Evolutionary conservation across 2,888 invertebrate genomes (phyloP).

Genomic region (Fissipunctia ypsillon): DNA sequence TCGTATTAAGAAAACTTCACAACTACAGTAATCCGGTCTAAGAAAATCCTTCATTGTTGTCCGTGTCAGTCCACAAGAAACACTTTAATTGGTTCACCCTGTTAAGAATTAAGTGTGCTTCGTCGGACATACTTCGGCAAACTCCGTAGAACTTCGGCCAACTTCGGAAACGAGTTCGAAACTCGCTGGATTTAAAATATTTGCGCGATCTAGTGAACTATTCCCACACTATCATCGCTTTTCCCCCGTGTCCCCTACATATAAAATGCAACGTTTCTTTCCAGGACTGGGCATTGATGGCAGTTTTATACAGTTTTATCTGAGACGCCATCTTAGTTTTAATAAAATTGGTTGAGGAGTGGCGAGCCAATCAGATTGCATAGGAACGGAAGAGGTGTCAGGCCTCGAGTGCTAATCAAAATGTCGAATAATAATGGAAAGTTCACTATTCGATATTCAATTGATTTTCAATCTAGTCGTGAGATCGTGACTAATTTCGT

Average conservation of each 20-base stretch:
- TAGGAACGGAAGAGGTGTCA: constrained; percentile 32
- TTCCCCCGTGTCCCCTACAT: constrained; percentile 34
- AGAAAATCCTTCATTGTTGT: constrained; percentile 46
- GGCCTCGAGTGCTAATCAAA: constrained; percentile 52
- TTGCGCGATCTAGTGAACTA: constrained; percentile 65
- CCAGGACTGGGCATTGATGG: constrained; percentile 30
- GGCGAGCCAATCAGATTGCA: constrained; percentile 38
- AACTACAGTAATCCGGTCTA: constrained; percentile 32
- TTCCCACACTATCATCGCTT: constrained; percentile 57
- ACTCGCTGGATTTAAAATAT: constrained; percentile 69
- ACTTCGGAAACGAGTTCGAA: constrained; percentile 66
- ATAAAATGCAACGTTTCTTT: constrained; percentile 45
- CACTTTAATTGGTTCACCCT: constrained; percentile 73
- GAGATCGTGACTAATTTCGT: constrained; percentile 35
- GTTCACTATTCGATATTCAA: constrained; percentile 46
- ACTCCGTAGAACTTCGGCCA: constrained; percentile 61
- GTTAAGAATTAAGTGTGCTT: constrained; percentile 64
- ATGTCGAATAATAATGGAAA: constrained; percentile 49
- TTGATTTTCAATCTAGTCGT: constrained; percentile 35
- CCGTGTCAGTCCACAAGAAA: constrained; percentile 51
- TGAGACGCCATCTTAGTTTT: constrained; percentile 53
- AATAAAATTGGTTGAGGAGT: constrained; percentile 46
- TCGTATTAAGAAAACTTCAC: constrained; percentile 15
- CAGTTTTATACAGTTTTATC: constrained; percentile 56
- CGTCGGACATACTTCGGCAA: constrained; percentile 63